phyloP scores from a whole-genome alignment of 2,888 invertebrate genomes.

The Helleia helle region DNA sequence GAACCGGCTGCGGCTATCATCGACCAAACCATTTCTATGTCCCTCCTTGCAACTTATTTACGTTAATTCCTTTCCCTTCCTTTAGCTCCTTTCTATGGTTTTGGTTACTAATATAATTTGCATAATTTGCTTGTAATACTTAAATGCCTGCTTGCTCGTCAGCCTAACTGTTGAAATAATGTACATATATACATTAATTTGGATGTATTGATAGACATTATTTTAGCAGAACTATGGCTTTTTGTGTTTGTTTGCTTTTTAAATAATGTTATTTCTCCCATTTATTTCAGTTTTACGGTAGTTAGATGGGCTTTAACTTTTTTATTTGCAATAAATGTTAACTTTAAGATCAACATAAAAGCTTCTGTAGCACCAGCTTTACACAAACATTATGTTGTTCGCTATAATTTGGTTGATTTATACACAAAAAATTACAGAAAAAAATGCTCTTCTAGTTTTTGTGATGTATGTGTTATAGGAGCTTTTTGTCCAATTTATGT shows the following conservation, averaged over 20 bases:
- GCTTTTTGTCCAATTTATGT: constrained; percentile 26
- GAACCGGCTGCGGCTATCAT: constrained; percentile 71
- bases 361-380: constrained; percentile 50
- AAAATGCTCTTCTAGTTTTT: neutral
- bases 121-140: constrained; percentile 31
- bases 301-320: constrained; percentile 25
- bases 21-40: constrained; percentile 49
- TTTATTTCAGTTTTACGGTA: constrained; percentile 21
- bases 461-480: constrained; percentile 30
- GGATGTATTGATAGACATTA: constrained; percentile 16
- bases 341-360: constrained; percentile 28
- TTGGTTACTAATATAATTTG: constrained; percentile 47
- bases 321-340: constrained; percentile 21
- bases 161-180: constrained; percentile 39
- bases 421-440: too few species aligned
- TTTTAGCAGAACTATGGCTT: constrained; percentile 25
- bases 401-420: neutral
- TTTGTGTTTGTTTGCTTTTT: constrained; percentile 18
- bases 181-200: constrained; percentile 3
- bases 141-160: constrained; percentile 42
- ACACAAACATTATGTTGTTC: constrained; percentile 12
- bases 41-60: constrained; percentile 44
- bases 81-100: constrained; percentile 47
- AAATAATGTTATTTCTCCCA: constrained; percentile 25
- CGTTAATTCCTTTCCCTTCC: constrained; percentile 36